These are phyloP conservation scores for Leptatherina wallacei DNA, from an alignment of 2,797 vertebrate species.

Conservation along the genomic window DNA sequence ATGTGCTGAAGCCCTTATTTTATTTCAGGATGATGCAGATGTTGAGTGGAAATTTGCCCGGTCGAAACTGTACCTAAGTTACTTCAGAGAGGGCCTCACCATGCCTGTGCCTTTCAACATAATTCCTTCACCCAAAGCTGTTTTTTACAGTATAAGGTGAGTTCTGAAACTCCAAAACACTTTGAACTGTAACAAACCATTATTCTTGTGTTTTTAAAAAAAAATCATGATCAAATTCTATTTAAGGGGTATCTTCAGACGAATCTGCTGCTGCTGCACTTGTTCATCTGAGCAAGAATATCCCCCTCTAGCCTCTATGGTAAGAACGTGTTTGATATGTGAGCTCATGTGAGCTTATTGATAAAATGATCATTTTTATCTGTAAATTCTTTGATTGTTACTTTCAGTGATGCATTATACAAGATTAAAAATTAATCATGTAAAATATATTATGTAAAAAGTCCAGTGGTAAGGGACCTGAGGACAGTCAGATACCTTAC, in stretches of 20 bases:
- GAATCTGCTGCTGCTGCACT: constrained; percentile 85
- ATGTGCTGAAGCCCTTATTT: neutral
- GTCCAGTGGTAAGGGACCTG: constrained; percentile 43
- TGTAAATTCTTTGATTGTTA: constrained; percentile 1
- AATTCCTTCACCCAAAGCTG: constrained; percentile 89
- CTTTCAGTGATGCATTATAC: neutral
- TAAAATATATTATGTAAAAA: constrained; percentile 27
- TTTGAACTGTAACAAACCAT: neutral
- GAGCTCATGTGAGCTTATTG: neutral
- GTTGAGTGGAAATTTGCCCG: constrained; percentile 94
- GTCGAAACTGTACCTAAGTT: constrained; percentile 91
- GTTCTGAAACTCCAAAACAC: neutral
- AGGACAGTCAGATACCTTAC: constrained; percentile 78
- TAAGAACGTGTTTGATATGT: constrained; percentile 62
- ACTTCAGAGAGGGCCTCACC: constrained; percentile 91
- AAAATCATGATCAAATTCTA: constrained; percentile 1
- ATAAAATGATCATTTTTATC: neutral
- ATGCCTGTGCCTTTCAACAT: constrained; percentile 93
- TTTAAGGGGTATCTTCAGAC: constrained; percentile 79
- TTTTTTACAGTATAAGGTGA: constrained; percentile 88
- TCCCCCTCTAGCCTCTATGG: constrained; percentile 82
- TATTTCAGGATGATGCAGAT: constrained; percentile 88
- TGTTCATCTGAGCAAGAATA: constrained; percentile 77
- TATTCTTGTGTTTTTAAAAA: neutral
- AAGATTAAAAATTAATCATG: constrained; percentile 18